phyloP scores from a whole-genome alignment of 1,140 invertebrate species.

The Drosophila bifasciata region DNA sequence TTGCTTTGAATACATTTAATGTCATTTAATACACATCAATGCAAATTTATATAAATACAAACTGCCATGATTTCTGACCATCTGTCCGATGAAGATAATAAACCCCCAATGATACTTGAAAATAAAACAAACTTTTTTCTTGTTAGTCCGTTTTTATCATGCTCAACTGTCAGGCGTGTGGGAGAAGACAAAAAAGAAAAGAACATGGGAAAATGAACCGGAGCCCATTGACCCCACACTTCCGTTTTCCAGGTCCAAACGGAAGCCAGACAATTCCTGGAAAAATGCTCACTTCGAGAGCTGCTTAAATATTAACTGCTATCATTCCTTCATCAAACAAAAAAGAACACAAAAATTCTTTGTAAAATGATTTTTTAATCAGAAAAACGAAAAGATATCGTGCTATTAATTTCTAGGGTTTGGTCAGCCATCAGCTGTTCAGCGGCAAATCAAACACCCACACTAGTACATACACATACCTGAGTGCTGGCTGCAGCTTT shows the following conservation, averaged over 20 bases:
- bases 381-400: not conserved
- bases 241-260: slow-evolving; percentile 19
- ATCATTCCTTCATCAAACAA: not conserved
- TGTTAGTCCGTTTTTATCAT: not conserved
- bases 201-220: not conserved
- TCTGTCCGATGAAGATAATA: too few relatives aligned
- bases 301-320: slow-evolving; percentile 20
- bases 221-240: slow-evolving; percentile 1
- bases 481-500: slow-evolving; percentile 20
- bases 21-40: not conserved
- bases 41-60: too few relatives aligned
- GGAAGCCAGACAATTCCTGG: slow-evolving; percentile 7
- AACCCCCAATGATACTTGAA: slow-evolving; percentile 6
- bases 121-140: slow-evolving; percentile 1
- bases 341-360: too few relatives aligned
- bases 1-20: not conserved
- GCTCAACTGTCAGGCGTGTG: not conserved
- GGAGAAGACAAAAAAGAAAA: not conserved
- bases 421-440: slow-evolving; percentile 43
- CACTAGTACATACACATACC: not conserved
- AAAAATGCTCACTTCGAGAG: not conserved
- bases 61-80: too few relatives aligned
- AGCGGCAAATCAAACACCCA: not conserved
- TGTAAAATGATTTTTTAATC: too few relatives aligned
- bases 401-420: slow-evolving; percentile 18